Conservation (phyloP, 2,113 vertebrate genomes). For the Ceyx cyanopectus region DNA sequence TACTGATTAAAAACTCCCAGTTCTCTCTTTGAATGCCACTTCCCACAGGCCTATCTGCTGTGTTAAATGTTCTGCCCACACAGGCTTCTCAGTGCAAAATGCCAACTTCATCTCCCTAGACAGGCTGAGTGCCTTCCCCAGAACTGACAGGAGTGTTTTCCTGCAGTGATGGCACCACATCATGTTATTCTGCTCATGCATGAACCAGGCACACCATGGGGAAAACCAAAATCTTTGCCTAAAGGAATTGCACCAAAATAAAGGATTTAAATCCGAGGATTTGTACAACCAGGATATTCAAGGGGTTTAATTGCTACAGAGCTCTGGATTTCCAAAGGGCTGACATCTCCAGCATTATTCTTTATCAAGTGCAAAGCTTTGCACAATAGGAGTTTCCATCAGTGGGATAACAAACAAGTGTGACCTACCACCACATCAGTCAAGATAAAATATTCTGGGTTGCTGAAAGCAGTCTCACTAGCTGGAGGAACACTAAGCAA, state of each 20-base stretch:
- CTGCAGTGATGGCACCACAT: neutral
- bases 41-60: slow-evolving; percentile 59
- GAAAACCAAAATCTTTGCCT: slow-evolving; percentile 8
- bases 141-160: neutral
- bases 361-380: neutral
- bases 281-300: slow-evolving; percentile 25
- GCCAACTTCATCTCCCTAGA: slow-evolving; percentile 1
- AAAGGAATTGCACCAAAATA: slow-evolving; percentile 16
- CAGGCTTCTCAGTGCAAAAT: slow-evolving; percentile 35
- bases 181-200: neutral
- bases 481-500: neutral
- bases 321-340: neutral
- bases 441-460: neutral
- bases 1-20: slow-evolving; percentile 42
- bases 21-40: slow-evolving; percentile 52
- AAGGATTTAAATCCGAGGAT: neutral
- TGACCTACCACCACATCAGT: neutral
- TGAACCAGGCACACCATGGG: neutral
- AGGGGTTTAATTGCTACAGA: slow-evolving; percentile 30
- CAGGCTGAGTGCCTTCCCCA: neutral
- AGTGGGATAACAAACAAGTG: neutral
- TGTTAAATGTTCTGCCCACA: slow-evolving; percentile 52
- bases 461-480: neutral
- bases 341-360: neutral
- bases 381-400: neutral